Base-by-base conservation (phyloP, 1,140 invertebrate species). In the Dendroctonus valens region DNA sequence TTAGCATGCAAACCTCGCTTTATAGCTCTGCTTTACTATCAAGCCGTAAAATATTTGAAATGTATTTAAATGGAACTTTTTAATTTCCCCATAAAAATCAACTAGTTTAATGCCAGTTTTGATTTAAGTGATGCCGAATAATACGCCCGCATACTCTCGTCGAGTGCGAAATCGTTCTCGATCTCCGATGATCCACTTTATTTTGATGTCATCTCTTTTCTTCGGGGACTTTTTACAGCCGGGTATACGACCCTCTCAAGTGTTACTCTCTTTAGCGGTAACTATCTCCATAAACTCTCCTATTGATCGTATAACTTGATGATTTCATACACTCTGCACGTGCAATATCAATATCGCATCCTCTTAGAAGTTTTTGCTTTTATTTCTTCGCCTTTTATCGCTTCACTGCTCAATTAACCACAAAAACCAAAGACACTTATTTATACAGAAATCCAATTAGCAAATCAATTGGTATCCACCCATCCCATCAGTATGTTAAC, bases 41-140 rank as follows among this genome's bases (percentile, higher is more conserved):
- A 68, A 65, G 69, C 69, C 68, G 65, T 75, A 75, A 75, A 75
- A 74, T 74, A 74, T 75, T 74, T 70, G 50, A 70, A 75, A 75
- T 67, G 70, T 75, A 73, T 75, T 75, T 75, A 75, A 75, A 75
- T 72, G 74, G 71, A 72, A 73, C 71, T 75, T 75, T 75, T 75
- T 75, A 75, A 75, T 75, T 75, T 74, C 70, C 59, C 67, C 74
- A 70, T 75, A 75, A 75, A 72, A 74, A 75, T 74, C 74, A 73
- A 68, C 73, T 75, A 74, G 68, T 74, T 74, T 75, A 70, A 74
- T 71, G 71, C 69, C 68, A 70, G 67, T 71, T 68, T 58, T 68
- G 66, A 67, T 68, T 68, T 68, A 68, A 62, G 54, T 65, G 59
- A 40, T 40, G 48, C 59, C 59, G 68, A 67, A 72, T 70, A 72